Percentiles rank a stretch among this genome's conserved stretches.
Evolutionary conservation across 2,113 vertebrate species (phyloP).

Genomic region (Sturnus vulgaris): DNA sequence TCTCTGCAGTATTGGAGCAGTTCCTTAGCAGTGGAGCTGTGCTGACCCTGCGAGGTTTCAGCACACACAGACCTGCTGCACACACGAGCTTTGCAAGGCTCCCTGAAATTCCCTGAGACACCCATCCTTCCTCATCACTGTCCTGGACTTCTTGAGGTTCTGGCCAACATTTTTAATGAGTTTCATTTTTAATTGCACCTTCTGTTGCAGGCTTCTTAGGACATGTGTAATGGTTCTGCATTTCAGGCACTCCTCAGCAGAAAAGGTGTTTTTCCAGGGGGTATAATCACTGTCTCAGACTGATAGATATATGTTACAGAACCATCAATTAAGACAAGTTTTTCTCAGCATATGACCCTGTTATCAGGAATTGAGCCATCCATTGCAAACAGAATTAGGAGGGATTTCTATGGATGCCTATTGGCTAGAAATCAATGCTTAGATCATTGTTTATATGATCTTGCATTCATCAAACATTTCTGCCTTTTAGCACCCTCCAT

Average conservation of each 20-base stretch:
- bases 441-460: conserved; percentile 1
- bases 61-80: neutral
- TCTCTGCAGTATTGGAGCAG: neutral
- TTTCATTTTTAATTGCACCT: conserved; percentile 38
- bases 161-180: conserved; percentile 32
- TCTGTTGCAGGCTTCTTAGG: neutral
- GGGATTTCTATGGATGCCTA: neutral
- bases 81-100: neutral
- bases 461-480: conserved; percentile 1
- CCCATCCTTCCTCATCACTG: neutral
- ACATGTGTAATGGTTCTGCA: neutral
- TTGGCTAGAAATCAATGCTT: conserved; percentile 18
- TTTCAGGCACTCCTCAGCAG: conserved; percentile 18
- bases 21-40: neutral
- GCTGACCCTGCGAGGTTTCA: neutral
- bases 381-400: neutral
- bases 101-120: neutral
- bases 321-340: conserved; percentile 16
- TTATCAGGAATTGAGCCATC: conserved; percentile 41
- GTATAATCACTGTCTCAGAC: conserved; percentile 29
- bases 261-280: conserved; percentile 43
- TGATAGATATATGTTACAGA: conserved; percentile 16
- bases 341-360: neutral
- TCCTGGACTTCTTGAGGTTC: neutral
- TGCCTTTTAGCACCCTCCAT: neutral